Evolutionary conservation across 1,140 invertebrate species (phyloP), one percentile per base, ranked within the genome.

Genomic region (Mactra quadrangularis): DNA sequence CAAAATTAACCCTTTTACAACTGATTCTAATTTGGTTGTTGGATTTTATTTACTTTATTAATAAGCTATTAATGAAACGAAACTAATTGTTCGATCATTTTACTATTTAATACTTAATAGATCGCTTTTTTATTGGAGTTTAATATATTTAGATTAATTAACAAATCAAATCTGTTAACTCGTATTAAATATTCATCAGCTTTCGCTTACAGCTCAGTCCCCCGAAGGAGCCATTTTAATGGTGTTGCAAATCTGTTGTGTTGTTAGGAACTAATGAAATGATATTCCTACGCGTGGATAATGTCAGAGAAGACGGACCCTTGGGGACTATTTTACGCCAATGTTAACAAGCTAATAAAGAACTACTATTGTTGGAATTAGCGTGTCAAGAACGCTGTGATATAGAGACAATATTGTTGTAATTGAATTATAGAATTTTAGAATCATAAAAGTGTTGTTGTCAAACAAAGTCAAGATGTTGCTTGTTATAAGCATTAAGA

Each of bases 311-410:
- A 25, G 59, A 38, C 53, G 74, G 59, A 41, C 55, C 74, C 55
- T 60, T n/a, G 45, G 74, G 74, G 74, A 62, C 74, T 64, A 76
- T 64, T 76, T 76, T 60, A 76, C 74, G 74, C 74, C 35, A 33
- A 76, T 47, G 55, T 76, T 31, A 27, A 62, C 38, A 35, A n/a
- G 57, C 31, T 62, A 68, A 41, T 38, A 35, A 64, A 57, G 74
- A 57, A 15, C 31, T 27, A 22, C 13, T 38, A 45, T 68, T 31
- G 33, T 50, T 33, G 29, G 55, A 60, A 60, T 76, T 76, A 62
- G 22, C 31, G n/a, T 62, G 74, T 29, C 74, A 76, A 25, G 13
- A 62, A 29, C 22, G 41, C 55, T 76, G 74, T 31, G 55, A 64
- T 45, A n/a, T n/a, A 45, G 17, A 62, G 59, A 62, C 74, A 52